Evolutionary conservation across 2,888 invertebrate genomes (phyloP), one percentile per base, ranked within the genome.

Genomic region (Torymus tubicola): DNA sequence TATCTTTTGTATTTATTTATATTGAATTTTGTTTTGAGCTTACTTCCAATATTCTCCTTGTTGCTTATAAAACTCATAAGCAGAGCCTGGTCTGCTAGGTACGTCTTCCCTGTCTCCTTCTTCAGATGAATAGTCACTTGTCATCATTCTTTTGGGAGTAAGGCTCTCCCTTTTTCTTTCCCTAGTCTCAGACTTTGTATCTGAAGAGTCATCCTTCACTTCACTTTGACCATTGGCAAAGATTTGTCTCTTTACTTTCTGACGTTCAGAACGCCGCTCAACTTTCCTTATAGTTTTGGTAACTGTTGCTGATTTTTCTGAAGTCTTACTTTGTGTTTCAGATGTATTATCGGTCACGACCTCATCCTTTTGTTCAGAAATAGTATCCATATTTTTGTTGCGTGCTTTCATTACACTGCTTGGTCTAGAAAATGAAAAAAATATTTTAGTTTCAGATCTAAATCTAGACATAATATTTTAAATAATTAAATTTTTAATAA

Each of bases 41-140:
- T 87, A 96, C 96, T 96, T 96, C 96, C 96, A 96, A 92, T 96
- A 96, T 90, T 96, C 95, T 78, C 95, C 95, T 53, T 95, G 95
- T 90, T 94, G 93, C 90, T 94, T 95, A 90, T 96, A 96, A 82
- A 96, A 93, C 85, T 94, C 93, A 87, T 95, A 94, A 14, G 96
- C 95, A 78, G 94, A 93, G 84, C 94, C 93, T 2, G 93, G 61
- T n/a, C 88, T 92, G 88, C 84, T 90, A 88, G 82, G 92, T 88
- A 84, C 92, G 88, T 85, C 90, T 83, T 89, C 92, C 90, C 86
- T 92, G 70, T 93, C 93, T 0, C 92, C 92, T 81, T 93, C 93
- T 83, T 93, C 93, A 2, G 93, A 93, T 0, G 94, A 94, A 89
- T 94, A 94, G 87, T 95, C 94, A 0, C 94, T 94, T 13, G 89